Percentiles rank a stretch among this genome's conserved stretches.
These are phyloP conservation scores for Aphodius sticticus DNA, from an alignment of 2,888 invertebrate genomes.

Conservation along the genomic window DNA sequence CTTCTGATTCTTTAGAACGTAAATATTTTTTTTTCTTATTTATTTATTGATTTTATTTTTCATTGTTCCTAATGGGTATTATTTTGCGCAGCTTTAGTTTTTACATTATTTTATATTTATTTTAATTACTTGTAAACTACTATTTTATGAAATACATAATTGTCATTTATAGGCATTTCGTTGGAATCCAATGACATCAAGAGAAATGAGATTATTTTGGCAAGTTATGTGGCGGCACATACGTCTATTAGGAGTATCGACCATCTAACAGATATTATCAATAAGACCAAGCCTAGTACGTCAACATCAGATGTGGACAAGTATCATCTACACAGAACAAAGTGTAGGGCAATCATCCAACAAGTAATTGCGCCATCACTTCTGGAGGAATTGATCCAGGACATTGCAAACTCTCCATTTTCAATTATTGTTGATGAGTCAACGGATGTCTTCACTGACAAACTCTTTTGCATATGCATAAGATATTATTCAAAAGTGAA, in stretches of 20 bases:
- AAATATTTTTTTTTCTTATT: too few relatives aligned
- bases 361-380: constrained; percentile 23
- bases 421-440: constrained; percentile 24
- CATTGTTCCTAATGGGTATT: too few relatives aligned
- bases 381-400: constrained; percentile 18
- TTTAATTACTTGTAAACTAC: too few relatives aligned
- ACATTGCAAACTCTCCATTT: constrained; percentile 11
- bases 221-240: constrained; percentile 8
- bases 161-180: too few relatives aligned
- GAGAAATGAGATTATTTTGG: constrained; percentile 16
- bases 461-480: constrained; percentile 20
- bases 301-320: background rate
- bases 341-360: constrained; percentile 24
- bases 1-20: too few relatives aligned
- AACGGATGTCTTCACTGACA: constrained; percentile 21
- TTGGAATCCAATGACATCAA: background rate
- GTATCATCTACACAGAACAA: constrained; percentile 14
- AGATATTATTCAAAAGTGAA: constrained; percentile 41
- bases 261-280: constrained; percentile 21
- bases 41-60: too few relatives aligned
- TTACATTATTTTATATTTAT: too few relatives aligned
- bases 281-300: background rate
- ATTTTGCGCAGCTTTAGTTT: too few relatives aligned
- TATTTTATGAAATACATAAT: too few relatives aligned
- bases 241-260: constrained; percentile 18